phyloP scores from a whole-genome alignment of 1,140 invertebrate genomes.

The Drosophila punjabiensis region DNA sequence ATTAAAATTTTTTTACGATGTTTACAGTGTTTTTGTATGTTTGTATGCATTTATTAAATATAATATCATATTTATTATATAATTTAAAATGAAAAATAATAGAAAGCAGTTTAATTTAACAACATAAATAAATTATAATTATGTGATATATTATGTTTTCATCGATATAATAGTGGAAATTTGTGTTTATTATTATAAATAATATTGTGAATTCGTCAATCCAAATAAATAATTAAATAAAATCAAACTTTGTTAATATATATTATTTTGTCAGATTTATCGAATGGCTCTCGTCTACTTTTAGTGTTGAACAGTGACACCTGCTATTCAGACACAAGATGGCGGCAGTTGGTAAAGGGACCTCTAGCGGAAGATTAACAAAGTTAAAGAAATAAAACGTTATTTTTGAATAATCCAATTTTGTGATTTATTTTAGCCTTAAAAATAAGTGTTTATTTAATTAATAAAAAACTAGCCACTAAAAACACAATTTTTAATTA shows the following conservation, averaged over 20 bases:
- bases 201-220: accelerated
- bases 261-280: not conserved
- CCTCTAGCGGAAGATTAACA: not conserved
- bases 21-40: too few species aligned
- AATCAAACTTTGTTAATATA: too few species aligned
- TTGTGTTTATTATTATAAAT: not conserved
- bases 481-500: too few species aligned
- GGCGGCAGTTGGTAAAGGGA: not conserved
- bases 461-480: not conserved
- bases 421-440: not conserved
- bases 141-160: too few species aligned
- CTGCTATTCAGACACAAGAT: not conserved
- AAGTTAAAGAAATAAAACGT: not conserved
- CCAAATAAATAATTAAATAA: too few species aligned
- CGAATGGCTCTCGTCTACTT: not conserved
- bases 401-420: conserved; percentile 5
- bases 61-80: too few species aligned
- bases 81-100: too few species aligned
- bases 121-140: too few species aligned
- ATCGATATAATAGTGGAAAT: too few species aligned
- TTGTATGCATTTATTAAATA: too few species aligned
- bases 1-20: too few species aligned
- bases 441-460: not conserved
- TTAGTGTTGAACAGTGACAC: not conserved
- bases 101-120: too few species aligned